A percentile compares a stretch with the other conserved stretches of the same genome.
Evolutionary conservation across 2,113 vertebrate genomes (phyloP).

Genomic region (Amphilophus citrinellus): DNA sequence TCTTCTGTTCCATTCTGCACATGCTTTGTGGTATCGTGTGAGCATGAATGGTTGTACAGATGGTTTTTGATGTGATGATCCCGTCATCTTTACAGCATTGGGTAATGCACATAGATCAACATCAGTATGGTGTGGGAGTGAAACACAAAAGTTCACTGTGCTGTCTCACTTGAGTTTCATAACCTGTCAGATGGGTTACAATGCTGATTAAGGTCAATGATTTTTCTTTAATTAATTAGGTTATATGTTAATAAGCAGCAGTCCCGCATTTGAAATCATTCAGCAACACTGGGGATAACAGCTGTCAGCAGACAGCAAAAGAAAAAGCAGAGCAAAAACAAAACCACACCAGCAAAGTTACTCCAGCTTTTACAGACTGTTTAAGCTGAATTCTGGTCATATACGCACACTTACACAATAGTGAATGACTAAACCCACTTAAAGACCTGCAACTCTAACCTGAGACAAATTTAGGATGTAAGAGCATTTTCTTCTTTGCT

Average conservation of each 20-base stretch:
- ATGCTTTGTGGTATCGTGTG: not conserved
- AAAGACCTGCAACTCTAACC: not conserved
- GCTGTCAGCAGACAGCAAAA: not conserved
- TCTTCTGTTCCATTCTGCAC: conserved; percentile 37
- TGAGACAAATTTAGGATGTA: not conserved
- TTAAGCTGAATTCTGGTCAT: not conserved
- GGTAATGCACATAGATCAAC: not conserved
- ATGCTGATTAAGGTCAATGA: no score
- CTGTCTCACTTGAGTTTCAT: not conserved
- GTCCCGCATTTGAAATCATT: no score
- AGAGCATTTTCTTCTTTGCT: not conserved
- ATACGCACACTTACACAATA: not conserved
- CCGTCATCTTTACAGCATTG: not conserved
- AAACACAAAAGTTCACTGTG: not conserved
- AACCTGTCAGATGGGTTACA: not conserved
- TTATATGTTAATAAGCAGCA: no score
- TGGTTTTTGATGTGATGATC: conserved; percentile 1
- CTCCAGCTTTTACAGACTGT: not conserved
- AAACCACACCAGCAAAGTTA: not conserved
- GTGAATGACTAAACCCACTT: not conserved
- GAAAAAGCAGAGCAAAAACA: not conserved
- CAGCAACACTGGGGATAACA: no score
- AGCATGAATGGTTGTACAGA: not conserved
- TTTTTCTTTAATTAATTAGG: no score
- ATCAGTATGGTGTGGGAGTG: not conserved